Base-by-base conservation (phyloP, 1,140 invertebrate genomes). In the Hormaphis cornu region DNA sequence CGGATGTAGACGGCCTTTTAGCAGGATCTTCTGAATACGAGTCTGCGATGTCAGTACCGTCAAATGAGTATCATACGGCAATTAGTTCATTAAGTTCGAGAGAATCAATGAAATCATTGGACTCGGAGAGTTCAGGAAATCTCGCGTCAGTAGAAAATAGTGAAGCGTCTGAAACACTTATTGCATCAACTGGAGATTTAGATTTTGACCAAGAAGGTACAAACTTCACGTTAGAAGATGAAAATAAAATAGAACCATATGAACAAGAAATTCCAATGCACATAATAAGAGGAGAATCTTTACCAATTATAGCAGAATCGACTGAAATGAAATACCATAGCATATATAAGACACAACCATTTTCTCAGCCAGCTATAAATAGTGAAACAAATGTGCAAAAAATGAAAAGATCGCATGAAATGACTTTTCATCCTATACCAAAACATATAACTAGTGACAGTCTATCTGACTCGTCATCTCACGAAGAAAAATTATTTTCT, bases 401-500 rank as follows among this genome's bases (percentile, higher is more conserved):
- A 73, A 92, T 93, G 90, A 93, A 92, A 76, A 80, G 90, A 70
- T 93, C 90, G 0, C 87, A 89, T 72, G 90, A 93, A 79, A 93
- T 93, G 90, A 89, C 89, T 72, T 93, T 93, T 77, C 87, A 88
- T 75, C 87, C 89, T 16, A 85, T 85, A 78, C 81, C 80, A 8
- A 78, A 77, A 74, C 73, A 78, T 37, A 71, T 81, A n/a, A 75
- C 77, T 2, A 73, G 54, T 73, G 74, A 72, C 69, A 66, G 61
- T 35, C 50, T 66, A 50, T 66, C 73, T 40, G 50, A 71, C 6
- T 75, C 75, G 30, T 74, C 74, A 71, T 70, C 71, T 8, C 69
- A 59, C 14, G 78, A 80, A 50, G 81, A 82, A 58, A 82, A 80
- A 72, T 74, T 81, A 40, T 79, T 78, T 5, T 83, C 81, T 0